Conservation (phyloP, 2,113 vertebrate genomes). For the Grus americana region DNA sequence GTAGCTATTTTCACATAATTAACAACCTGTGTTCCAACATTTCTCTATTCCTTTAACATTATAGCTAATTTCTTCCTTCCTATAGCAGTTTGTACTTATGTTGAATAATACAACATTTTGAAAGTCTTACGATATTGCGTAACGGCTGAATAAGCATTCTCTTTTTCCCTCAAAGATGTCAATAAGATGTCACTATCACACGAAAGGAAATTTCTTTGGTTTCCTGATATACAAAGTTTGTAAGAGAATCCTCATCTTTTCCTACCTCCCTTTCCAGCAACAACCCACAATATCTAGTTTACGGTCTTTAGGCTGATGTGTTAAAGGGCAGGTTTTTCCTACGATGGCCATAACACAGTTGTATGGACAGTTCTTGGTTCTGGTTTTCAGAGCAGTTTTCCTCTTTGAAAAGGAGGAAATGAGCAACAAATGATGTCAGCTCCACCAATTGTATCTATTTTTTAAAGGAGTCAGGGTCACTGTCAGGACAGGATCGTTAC, state of each 20-base stretch:
- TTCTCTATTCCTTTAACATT: neutral
- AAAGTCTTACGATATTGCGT: neutral
- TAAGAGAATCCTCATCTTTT: neutral
- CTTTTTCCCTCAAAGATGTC: neutral
- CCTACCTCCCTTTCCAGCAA: neutral
- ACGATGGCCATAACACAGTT: too few species aligned
- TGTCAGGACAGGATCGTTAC: neutral
- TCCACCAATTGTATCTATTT: neutral
- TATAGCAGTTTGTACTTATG: neutral
- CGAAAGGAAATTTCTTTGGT: neutral
- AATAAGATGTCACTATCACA: neutral
- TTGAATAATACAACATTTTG: neutral
- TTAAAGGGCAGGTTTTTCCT: neutral
- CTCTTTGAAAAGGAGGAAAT: neutral
- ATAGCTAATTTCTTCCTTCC: neutral
- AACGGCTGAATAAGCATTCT: neutral
- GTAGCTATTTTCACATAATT: neutral
- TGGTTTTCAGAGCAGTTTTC: neutral
- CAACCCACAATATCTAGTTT: neutral
- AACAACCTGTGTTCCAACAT: neutral
- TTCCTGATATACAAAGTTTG: neutral
- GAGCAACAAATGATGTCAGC: neutral
- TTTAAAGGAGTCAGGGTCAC: neutral
- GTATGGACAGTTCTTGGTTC: neutral
- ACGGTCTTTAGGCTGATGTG: neutral